Base-by-base conservation (phyloP, 2,113 vertebrate species). In the Psettodes erumei region DNA sequence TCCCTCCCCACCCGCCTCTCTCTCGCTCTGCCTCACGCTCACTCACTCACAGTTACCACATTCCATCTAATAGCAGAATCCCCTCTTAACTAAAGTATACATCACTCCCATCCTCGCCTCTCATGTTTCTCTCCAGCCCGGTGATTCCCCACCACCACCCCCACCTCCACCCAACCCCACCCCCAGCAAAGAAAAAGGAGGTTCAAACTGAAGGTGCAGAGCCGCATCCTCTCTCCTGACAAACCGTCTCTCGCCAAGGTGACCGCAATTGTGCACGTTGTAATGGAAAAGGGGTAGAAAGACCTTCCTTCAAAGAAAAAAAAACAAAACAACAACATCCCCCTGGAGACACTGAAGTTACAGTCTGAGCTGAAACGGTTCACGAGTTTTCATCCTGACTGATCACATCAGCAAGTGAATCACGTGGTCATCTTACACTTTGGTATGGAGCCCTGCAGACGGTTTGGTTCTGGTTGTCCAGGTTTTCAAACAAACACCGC, bases 1-100 rank as follows among this genome's bases (percentile, higher is more conserved):
- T 10, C 67, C 78, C 73, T 23, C 58, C 75, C 70, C 2, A 19
- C 61, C 69, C 21, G 16, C 63, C 58, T 77, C 66, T 28, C 66
- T 83, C 63, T 85, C 40, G 23, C 71, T 78, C 81, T 82, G 65
- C 77, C 66, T 77, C 64, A 63, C 90, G 84, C 91, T 93, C 91
- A 27, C 83, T 90, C 85, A 69, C 50, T 90, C 93, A 93, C 91
- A 85, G 91, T 94, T 96, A 96, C 95, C 95, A 92, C 94, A 95
- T 92, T 95, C 89, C 90, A 90, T 91, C 94, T 94, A 95, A 93
- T 93, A 96, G 94, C 87, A 90, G 93, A 90, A 84, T 88, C 75
- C 50, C 50, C 42, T 77, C 64, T 35, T 55, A 45, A 66, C 47
- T 61, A 8, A 67, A 74, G 76, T 32, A 43, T 25, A 47, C 78